Evolutionary conservation across 2,888 invertebrate genomes (phyloP), one percentile per base, ranked within the genome.

Genomic region (Penaeus monodon): DNA sequence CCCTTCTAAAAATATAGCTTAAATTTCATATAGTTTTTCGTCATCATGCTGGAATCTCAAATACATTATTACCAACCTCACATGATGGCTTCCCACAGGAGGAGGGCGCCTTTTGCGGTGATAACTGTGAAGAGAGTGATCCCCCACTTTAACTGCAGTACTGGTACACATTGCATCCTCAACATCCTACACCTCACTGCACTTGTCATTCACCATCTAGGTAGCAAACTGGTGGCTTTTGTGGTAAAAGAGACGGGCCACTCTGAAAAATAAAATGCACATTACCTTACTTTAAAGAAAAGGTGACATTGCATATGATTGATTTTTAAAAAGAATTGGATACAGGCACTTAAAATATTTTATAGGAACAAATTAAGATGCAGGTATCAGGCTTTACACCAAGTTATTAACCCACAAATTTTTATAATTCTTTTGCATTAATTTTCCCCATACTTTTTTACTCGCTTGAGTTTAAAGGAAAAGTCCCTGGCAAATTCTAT

Each of bases 181-280:
- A 0, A 99, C 99, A 92, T 99, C 97, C 99, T 0, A 99, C 97
- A 80, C 63, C 98, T 98, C 0, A 99, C 99, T 0, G 99, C 99
- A 92, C 98, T 98, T 0, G 99, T 99, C 99, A 99, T 93, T 99
- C 95, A 96, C 91, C 99, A 92, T 99, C 99, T 91, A 99, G 93
- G 91, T 99, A 22, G 99, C 99, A 93, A 99, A 99, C 93, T 99
- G 98, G 0, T 98, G 99, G 99, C 92, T 98, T 80, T 95, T 95
- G 93, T 99, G 98, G 93, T 99, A 99, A 93, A 99, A 98, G 90
- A 99, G 94, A 27, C 99, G 94, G 24, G 99, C 98, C 99, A 99
- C 98, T 99, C 94, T 96, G 92, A 7, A 76, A 73, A 65, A 38
- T 14, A 4, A 57, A 63, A 38, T 49, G 49, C 12, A 49, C 49